These are phyloP conservation scores for Halichoeres trimaculatus DNA, from an alignment of 2,113 vertebrate genomes.

Conservation along the genomic window DNA sequence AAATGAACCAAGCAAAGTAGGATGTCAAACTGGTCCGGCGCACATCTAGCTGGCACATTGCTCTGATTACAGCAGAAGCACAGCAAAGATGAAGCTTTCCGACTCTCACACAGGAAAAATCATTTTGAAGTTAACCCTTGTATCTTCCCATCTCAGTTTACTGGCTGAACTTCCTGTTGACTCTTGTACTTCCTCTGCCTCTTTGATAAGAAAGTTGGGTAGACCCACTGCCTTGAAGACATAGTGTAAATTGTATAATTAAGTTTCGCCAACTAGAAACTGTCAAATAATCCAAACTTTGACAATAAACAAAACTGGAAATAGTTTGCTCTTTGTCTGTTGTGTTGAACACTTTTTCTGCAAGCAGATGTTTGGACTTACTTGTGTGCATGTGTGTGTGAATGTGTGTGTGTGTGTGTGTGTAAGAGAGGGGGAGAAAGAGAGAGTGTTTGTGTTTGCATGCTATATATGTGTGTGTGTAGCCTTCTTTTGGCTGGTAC, in stretches of 20 bases:
- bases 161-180: constrained; percentile 82
- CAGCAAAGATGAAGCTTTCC: constrained; percentile 37
- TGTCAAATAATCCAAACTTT: constrained; percentile 54
- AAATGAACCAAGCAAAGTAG: background rate
- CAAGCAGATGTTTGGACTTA: constrained; percentile 37
- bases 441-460: constrained; percentile 2
- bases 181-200: constrained; percentile 84
- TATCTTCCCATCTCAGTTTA: constrained; percentile 83
- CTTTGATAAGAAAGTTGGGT: constrained; percentile 83
- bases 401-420: constrained; percentile 8
- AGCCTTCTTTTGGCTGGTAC: background rate
- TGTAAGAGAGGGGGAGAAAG: background rate
- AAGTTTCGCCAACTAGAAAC: constrained; percentile 59
- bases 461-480: constrained; percentile 11
- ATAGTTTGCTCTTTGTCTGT: constrained; percentile 26
- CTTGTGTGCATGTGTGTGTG: constrained; percentile 9
- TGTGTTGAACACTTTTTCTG: constrained; percentile 6
- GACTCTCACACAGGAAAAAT: constrained; percentile 76
- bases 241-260: constrained; percentile 56
- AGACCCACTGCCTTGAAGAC: constrained; percentile 74
- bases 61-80: constrained; percentile 23
- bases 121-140: constrained; percentile 75
- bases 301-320: constrained; percentile 60
- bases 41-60: constrained; percentile 25
- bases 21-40: constrained; percentile 4